phyloP scores from a whole-genome alignment of 2,888 invertebrate genomes.

The Elysia crispata region DNA sequence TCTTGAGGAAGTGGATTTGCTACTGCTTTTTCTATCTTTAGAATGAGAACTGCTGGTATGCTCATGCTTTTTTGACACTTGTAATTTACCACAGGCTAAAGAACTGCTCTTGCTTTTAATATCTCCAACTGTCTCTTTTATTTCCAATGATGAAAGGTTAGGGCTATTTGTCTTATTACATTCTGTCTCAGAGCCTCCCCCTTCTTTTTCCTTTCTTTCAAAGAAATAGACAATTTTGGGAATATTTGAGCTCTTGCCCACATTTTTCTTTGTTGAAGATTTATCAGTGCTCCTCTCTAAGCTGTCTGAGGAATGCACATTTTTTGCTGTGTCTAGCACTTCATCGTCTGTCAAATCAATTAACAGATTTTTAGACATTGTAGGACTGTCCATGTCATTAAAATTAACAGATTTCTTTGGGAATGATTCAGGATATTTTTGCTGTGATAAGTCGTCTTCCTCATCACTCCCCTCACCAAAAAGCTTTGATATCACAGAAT shows the following conservation, averaged over 20 bases:
- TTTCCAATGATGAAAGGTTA: not conserved
- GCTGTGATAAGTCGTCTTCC: too few relatives aligned
- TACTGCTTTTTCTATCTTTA: not conserved
- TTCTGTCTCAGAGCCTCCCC: slow-evolving; percentile 21
- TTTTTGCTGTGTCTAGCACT: not conserved
- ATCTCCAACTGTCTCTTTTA: not conserved
- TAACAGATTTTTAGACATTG: not conserved
- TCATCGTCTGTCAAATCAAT: slow-evolving; percentile 39
- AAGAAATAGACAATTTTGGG: slow-evolving; percentile 53
- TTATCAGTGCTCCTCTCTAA: not conserved
- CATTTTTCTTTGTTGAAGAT: not conserved
- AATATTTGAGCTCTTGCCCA: not conserved
- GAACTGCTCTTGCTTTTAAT: not conserved
- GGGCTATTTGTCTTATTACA: not conserved
- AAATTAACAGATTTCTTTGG: not conserved
- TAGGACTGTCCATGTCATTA: not conserved
- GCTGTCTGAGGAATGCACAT: not conserved
- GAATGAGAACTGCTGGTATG: not conserved
- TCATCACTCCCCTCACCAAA: too few relatives aligned
- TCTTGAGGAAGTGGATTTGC: not conserved
- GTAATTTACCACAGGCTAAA: not conserved
- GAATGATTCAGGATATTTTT: not conserved
- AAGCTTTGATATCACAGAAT: too few relatives aligned
- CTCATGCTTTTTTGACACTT: not conserved
- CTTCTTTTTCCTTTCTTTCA: slow-evolving; percentile 53